Base-by-base conservation (phyloP, 1,140 invertebrate species). In the Drosophila eugracilis region DNA sequence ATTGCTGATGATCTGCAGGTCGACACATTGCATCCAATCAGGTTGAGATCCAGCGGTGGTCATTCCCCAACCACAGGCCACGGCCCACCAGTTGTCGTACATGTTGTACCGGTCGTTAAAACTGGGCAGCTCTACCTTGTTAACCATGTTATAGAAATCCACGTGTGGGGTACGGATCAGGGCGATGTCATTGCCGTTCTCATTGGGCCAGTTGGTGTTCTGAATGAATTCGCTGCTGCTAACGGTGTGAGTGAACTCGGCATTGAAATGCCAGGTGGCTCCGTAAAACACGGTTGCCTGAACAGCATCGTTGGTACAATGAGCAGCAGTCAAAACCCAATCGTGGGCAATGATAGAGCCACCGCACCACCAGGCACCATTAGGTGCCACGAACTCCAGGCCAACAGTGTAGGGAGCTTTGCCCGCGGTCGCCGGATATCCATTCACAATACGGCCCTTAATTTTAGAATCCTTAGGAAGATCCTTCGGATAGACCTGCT, bases 261-360 rank as follows among this genome's bases (percentile, higher is more conserved):
- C 55, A 12, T 52, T 74, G 37, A 70, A 77, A 32, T 81, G 75
- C 37, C 48, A 59, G 15, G 73, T 75, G 47, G 85, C 81, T 14
- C 84, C 84, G 30, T 65, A 79, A 69, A 79, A 79, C 30, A 81
- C 30, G 41, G 67, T 83, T n/a, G 65, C 62, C n/a, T 28, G 30
- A 0, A 22, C 60, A 26, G 75, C 44, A 14, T 4, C 14, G 12
- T 48, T 41, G 22, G 32, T 53, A 73, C 94, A 95, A 72, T 95
- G 94, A 5, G 93, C 94, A 4, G 94, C 93, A 3, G 93, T 93
- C n/a, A 94, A 62, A 1, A 94, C 86, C 92, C 74, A 94, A n/a
- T 90, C 42, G 53, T 90, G 59, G 52, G 86, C 90, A 21, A 94
- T 92, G 44, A 95, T 77, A 14, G 93, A 93, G 94, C 83, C 92